phyloP scores from a whole-genome alignment of 2,113 vertebrate species.

The Eidolon helvum region DNA sequence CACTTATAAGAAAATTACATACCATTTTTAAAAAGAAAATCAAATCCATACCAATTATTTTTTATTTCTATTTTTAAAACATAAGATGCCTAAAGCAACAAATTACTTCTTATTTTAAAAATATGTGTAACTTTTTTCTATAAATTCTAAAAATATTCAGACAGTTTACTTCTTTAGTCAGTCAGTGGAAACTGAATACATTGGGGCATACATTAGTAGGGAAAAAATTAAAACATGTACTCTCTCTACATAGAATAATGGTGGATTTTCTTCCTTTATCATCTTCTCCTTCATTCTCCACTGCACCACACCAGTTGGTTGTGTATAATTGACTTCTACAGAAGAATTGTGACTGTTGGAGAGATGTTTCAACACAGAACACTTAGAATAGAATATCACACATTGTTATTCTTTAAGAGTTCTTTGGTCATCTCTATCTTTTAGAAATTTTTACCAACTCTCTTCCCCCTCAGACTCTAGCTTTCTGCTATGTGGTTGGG shows the following conservation, averaged over 20 bases:
- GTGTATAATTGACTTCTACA: neutral
- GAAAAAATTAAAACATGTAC: neutral
- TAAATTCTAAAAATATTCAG: conserved; percentile 41
- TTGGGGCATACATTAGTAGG: neutral
- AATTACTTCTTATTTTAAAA: neutral
- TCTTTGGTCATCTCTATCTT: neutral
- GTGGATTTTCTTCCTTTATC: neutral
- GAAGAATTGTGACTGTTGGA: neutral
- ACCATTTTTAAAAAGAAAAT: neutral
- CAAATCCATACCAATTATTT: neutral
- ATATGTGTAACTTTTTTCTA: neutral
- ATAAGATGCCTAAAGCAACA: neutral
- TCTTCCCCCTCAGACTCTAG: neutral
- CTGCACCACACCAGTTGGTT: neutral
- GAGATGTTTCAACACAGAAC: neutral
- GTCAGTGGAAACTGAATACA: neutral
- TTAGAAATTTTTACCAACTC: neutral
- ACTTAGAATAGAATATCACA: neutral
- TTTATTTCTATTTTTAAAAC: conserved; percentile 1
- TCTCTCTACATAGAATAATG: neutral
- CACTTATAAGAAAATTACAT: neutral
- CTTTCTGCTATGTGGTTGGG: neutral
- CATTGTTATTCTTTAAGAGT: neutral
- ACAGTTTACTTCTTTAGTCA: neutral
- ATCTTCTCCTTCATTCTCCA: neutral